Conservation (phyloP, 2,797 vertebrate genomes). For the Gambusia yucatana region DNA sequence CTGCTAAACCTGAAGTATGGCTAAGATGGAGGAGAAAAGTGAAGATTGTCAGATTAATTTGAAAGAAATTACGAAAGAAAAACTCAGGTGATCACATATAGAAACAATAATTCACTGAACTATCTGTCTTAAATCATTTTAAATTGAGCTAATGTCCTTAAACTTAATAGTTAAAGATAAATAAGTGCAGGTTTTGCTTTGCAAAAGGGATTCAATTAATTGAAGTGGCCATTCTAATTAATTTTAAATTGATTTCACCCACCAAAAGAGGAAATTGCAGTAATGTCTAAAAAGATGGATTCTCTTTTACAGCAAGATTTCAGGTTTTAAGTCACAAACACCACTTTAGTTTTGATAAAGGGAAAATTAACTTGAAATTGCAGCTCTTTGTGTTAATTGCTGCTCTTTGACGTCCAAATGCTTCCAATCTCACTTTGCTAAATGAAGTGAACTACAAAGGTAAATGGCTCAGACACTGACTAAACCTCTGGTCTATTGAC, state of each 20-base stretch:
- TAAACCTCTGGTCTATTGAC: not conserved
- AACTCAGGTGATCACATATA: not conserved
- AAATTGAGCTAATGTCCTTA: not conserved
- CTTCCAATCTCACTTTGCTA: slow-evolving; percentile 11
- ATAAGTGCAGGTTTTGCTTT: too few relatives aligned
- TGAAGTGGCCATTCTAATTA: not conserved
- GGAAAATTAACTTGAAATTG: slow-evolving; percentile 25
- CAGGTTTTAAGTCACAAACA: slow-evolving; percentile 9
- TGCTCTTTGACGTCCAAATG: slow-evolving; percentile 4
- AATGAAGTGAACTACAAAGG: slow-evolving; percentile 22
- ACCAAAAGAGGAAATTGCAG: not conserved
- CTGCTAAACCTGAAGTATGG: not conserved
- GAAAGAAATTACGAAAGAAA: not conserved
- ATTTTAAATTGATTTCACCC: not conserved
- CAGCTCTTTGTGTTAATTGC: slow-evolving; percentile 29
- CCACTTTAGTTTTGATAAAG: not conserved
- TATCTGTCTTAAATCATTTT: not conserved
- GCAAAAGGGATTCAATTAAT: not conserved
- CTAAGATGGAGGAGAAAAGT: not conserved
- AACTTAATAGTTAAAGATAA: not conserved
- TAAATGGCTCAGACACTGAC: slow-evolving; percentile 1
- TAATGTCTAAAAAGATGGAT: not conserved
- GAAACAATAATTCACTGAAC: not conserved
- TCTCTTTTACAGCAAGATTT: not conserved
- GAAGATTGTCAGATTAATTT: not conserved